Evolutionary conservation across 2,888 invertebrate genomes (phyloP).

Genomic region (Keiferia lycopersicella): DNA sequence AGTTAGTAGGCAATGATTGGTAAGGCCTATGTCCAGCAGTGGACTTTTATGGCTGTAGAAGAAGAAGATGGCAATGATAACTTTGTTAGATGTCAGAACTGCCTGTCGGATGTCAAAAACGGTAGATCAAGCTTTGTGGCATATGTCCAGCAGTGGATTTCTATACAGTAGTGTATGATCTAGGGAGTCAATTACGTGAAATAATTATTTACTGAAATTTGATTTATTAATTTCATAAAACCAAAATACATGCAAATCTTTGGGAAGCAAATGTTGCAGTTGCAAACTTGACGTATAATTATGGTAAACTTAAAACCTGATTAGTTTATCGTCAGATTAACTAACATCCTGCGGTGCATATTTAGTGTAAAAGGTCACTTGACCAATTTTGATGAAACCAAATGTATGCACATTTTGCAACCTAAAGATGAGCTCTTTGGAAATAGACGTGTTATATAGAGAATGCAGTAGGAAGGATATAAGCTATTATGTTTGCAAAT

Average conservation of each 20-base stretch:
- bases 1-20: too few relatives aligned
- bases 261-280: neutral
- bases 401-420: constrained; percentile 50
- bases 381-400: constrained; percentile 58
- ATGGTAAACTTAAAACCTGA: constrained; percentile 10
- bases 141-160: too few relatives aligned
- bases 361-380: constrained; percentile 61
- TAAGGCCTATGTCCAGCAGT: too few relatives aligned
- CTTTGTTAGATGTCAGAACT: too few relatives aligned
- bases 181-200: too few relatives aligned
- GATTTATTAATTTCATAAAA: neutral
- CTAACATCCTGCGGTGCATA: constrained; percentile 44
- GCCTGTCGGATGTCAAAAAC: too few relatives aligned
- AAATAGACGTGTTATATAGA: constrained; percentile 32
- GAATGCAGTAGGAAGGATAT: constrained; percentile 14
- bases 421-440: constrained; percentile 39
- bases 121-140: too few relatives aligned
- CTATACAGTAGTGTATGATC: too few relatives aligned
- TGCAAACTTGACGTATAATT: constrained; percentile 12
- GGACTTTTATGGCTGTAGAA: too few relatives aligned
- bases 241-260: neutral
- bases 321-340: constrained; percentile 19
- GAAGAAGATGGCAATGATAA: too few relatives aligned
- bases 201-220: too few relatives aligned
- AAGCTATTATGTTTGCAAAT: constrained; percentile 15